Base-by-base conservation (phyloP, 2,797 vertebrate genomes). In the Lepilemur septentrionalis region DNA sequence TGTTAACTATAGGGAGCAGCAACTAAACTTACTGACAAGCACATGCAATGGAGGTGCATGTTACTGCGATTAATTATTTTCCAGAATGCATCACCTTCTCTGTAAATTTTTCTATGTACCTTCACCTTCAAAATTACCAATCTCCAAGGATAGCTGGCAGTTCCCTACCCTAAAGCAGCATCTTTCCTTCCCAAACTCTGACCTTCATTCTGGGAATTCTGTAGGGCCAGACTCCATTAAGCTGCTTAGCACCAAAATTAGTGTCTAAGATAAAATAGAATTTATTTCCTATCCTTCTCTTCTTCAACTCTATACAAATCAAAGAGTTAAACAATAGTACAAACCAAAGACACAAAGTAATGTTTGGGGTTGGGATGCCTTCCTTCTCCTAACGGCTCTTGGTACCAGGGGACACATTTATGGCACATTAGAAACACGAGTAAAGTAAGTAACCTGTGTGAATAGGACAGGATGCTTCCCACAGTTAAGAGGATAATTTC, bases 1-100 rank as follows among this genome's bases (percentile, higher is more conserved):
- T 81, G 25, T 67, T 69, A 98, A 96, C 91, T 94, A 61, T 91
- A 89, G 75, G 43, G 80, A 55, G 75, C 91, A 89, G 72, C 46
- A 81, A 86, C 96, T 96, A 18, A 98, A 97, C 63, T 96, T 94
- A 69, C 4, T 73, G 92, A 91, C 70, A 91, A 89, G 67, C 85
- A 13, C 38, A 73, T 38, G 73, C 48, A 94, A 84, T 15, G 41
- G 89, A 48, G 17, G 2, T 80, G 48, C 48, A 30, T 18, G 48
- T 32, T 84, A 80, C 20, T 59, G 41, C 25, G 61, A 82, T 91
- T 84, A 12, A 41, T 70, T 61, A 67, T 80, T 92, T 13, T 78
- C 48, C 73, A 70, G 89, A 96, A 76, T 72, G 75, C 89, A 96
- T 67, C 94, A 13, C 35, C 55, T 90, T 92, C 32, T 25, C 76